Percentiles rank a stretch among this genome's conserved stretches.
Conservation (phyloP, 2,797 vertebrate species). For the Lophotriccus pileatus region DNA sequence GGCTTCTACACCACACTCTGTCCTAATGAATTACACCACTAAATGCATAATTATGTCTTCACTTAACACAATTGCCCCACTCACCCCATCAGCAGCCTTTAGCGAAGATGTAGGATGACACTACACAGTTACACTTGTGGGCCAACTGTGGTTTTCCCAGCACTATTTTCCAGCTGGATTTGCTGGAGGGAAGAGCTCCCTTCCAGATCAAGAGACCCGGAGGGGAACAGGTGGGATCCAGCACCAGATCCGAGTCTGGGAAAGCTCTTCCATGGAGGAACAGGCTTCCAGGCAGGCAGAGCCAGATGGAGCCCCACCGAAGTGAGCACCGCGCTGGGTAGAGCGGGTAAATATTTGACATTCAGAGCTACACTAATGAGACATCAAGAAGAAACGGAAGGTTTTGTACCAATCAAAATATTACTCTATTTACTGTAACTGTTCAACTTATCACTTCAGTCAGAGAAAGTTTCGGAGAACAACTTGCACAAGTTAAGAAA, state of each 20-base stretch:
- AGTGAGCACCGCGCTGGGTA: neutral
- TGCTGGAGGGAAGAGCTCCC: neutral
- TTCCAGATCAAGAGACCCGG: neutral
- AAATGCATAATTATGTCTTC: neutral
- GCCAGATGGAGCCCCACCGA: constrained; percentile 42
- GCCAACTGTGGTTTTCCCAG: neutral
- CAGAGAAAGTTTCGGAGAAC: constrained; percentile 14
- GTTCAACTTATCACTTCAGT: neutral
- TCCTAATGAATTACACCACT: neutral
- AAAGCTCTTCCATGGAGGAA: neutral
- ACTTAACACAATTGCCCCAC: fast-evolving
- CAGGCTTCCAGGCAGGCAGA: neutral
- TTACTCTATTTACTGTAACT: constrained; percentile 43
- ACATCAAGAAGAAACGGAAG: constrained; percentile 20
- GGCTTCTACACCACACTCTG: neutral
- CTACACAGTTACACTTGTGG: neutral
- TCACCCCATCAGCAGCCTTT: neutral
- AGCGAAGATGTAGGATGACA: neutral
- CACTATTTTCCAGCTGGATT: neutral
- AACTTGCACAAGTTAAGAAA: neutral
- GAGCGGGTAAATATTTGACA: constrained; percentile 51
- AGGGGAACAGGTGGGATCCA: neutral
- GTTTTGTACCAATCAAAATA: constrained; percentile 49
- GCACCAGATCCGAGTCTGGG: neutral
- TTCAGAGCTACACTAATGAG: constrained; percentile 7